Conservation (phyloP, 2,888 invertebrate species). For the Teleogryllus oceanicus region DNA sequence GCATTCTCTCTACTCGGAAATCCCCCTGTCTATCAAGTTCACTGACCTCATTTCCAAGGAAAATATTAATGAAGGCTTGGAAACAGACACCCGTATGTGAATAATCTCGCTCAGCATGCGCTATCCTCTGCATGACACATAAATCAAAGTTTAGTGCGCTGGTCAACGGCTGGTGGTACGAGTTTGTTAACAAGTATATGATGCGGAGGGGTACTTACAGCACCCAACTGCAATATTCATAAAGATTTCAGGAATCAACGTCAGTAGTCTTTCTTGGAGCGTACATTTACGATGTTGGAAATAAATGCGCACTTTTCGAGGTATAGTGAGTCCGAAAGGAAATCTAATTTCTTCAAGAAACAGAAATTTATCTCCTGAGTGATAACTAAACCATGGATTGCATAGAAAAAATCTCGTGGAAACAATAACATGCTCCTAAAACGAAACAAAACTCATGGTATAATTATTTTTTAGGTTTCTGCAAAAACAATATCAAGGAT, state of each 20-base stretch:
- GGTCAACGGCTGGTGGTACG: neutral
- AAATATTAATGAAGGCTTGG: neutral
- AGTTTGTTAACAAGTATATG: conserved; percentile 18
- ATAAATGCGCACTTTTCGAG: neutral
- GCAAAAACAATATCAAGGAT: no score
- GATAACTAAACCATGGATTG: no score
- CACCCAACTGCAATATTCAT: neutral
- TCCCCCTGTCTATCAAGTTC: conserved; percentile 18
- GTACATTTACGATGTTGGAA: neutral
- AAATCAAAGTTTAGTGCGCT: conserved; percentile 2
- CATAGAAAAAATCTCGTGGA: no score
- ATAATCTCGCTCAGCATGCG: neutral
- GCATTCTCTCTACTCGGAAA: neutral
- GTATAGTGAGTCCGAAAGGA: no score
- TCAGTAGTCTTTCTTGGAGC: neutral
- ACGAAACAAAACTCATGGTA: no score
- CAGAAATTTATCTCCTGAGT: no score
- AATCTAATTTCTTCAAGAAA: no score
- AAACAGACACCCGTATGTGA: neutral
- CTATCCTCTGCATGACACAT: neutral
- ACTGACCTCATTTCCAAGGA: neutral
- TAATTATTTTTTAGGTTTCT: no score
- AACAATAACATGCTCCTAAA: no score
- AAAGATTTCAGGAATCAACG: conserved; percentile 18
- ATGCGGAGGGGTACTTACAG: conserved; percentile 1